Evolutionary conservation across 2,888 invertebrate species (phyloP).

Genomic region (Gastrophysa polygoni): DNA sequence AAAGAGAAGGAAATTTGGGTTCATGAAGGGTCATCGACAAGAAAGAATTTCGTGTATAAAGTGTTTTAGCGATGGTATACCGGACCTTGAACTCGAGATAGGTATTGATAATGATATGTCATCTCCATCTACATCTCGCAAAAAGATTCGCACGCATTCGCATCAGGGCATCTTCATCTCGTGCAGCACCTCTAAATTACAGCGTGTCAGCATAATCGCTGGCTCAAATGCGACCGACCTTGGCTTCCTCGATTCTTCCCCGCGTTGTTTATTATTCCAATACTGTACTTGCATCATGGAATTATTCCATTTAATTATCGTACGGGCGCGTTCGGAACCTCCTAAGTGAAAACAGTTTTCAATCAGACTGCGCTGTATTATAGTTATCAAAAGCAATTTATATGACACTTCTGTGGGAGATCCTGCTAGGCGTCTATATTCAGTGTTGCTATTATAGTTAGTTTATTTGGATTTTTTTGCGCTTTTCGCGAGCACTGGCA

Average conservation of each 20-base stretch:
- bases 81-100: too few species aligned
- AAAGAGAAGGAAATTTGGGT: too few species aligned
- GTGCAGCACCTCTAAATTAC: too few species aligned
- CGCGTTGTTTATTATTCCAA: background rate
- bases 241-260: background rate
- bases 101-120: too few species aligned
- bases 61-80: too few species aligned
- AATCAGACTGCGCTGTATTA: slow-evolving; percentile 21
- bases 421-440: background rate
- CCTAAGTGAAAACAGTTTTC: slow-evolving; percentile 22
- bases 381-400: slow-evolving; percentile 22
- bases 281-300: background rate
- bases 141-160: too few species aligned
- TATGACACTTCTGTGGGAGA: slow-evolving; percentile 16
- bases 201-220: too few species aligned
- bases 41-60: too few species aligned
- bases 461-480: background rate
- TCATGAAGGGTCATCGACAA: too few species aligned
- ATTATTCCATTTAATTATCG: slow-evolving; percentile 6
- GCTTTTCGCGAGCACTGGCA: background rate
- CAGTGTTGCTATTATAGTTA: background rate
- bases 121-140: too few species aligned
- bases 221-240: background rate
- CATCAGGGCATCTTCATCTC: too few species aligned
- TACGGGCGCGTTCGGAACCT: slow-evolving; percentile 7